Evolutionary conservation across 1,140 invertebrate species (phyloP), one percentile per base, ranked within the genome.

Genomic region (Holcopasites calliopsidis): DNA sequence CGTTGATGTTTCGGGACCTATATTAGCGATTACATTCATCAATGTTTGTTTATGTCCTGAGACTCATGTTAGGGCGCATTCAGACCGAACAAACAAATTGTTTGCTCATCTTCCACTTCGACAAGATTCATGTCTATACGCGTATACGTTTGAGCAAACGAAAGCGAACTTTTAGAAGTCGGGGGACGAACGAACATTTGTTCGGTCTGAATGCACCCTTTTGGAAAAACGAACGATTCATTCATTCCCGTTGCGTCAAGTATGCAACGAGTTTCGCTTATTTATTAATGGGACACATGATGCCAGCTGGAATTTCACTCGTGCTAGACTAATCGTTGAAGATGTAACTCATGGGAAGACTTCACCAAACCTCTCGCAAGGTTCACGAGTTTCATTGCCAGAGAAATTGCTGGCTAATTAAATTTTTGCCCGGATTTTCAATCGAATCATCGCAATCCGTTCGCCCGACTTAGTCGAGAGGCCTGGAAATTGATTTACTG

Each of bases 341-440:
- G 16, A 71, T 33, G 26, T 31, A 44, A 72, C 64, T 54, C 26
- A 40, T 28, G 40, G n/a, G 65, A 55, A 38, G 18, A 42, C 42
- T 8, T 18, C 0, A 2, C 42, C 18, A 21, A 21, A 33, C 31
- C 44, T 3, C 69, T n/a, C 5, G n/a, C 54, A 74, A 55, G 54
- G 71, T 23, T 50, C 50, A 65, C 64, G 26, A 31, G 52, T 31
- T 23, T 21, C 42, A 42, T 69, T 64, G 13, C 52, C 11, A 13
- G 21, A 7, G 71, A 55, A 54, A 75, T 75, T 69, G 38, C 54
- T 3, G 28, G 10, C 40, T 68, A 75, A 75, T 69, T 40, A 69
- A 40, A 60, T 69, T 50, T 65, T 54, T 50, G 18, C 3, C 2
- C n/a, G 11, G 21, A 16, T 21, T 38, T 31, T 31, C 47, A 26